phyloP scores from a whole-genome alignment of 2,888 invertebrate species.

The Ptilodon capucinus region DNA sequence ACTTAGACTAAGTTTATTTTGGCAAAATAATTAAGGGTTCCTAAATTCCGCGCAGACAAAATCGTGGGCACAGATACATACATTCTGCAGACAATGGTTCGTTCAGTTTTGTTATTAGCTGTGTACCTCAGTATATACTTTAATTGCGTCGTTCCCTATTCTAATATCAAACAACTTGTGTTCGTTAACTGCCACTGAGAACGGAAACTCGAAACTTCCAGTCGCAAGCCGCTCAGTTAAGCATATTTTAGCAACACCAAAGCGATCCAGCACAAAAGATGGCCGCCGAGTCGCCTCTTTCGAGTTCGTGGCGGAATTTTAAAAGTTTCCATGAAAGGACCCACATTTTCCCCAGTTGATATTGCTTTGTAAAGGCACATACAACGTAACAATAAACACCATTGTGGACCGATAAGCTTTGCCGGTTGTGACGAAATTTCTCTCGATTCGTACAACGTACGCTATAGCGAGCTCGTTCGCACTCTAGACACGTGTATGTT shows the following conservation, averaged over 20 bases:
- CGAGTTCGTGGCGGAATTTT: constrained; percentile 30
- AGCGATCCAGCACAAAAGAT: constrained; percentile 29
- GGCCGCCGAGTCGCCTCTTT: constrained; percentile 17
- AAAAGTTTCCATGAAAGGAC: constrained; percentile 38
- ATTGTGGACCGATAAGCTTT: constrained; percentile 35
- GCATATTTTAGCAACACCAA: constrained; percentile 30
- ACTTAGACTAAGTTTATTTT: too few species aligned
- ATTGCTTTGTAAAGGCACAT: constrained; percentile 30
- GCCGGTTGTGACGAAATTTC: constrained; percentile 24
- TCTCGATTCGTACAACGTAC: constrained; percentile 30
- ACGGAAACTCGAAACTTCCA: constrained; percentile 26
- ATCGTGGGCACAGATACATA: too few species aligned
- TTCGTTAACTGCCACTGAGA: constrained; percentile 7
- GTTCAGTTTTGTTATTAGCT: background rate
- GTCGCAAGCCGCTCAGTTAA: constrained; percentile 22
- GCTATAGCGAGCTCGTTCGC: constrained; percentile 30
- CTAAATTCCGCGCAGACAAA: too few species aligned
- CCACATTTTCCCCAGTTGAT: constrained; percentile 37
- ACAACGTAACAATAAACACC: constrained; percentile 41
- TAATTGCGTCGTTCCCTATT: background rate
- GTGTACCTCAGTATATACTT: background rate
- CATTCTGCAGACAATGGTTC: too few species aligned
- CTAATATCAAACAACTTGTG: constrained; percentile 11
- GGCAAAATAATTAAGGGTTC: too few species aligned
- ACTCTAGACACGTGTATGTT: constrained; percentile 41